These are phyloP conservation scores for Symphodus melops DNA, from an alignment of 2,113 vertebrate species.

Conservation along the genomic window DNA sequence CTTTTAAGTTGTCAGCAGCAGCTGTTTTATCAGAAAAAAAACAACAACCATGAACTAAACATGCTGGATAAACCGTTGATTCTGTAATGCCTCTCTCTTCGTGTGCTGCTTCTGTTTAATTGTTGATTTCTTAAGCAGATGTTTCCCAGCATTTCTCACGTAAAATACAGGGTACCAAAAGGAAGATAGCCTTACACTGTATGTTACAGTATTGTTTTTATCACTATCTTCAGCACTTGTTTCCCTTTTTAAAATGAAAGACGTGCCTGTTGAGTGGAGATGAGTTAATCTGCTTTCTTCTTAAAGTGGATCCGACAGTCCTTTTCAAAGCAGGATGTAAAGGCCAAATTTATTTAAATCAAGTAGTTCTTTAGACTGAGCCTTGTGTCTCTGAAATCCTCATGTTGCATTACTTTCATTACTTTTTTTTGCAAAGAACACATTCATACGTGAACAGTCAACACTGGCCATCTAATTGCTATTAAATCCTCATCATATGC, in stretches of 20 bases:
- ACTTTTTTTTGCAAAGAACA: slow-evolving; percentile 25
- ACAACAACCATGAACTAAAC: slow-evolving; percentile 50
- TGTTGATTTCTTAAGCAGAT: slow-evolving; percentile 55
- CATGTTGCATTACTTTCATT: slow-evolving; percentile 43
- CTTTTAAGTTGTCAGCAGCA: slow-evolving; percentile 64
- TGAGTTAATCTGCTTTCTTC: slow-evolving; percentile 47
- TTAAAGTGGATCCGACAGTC: slow-evolving; percentile 61
- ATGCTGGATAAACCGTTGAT: slow-evolving; percentile 61
- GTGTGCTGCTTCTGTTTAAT: slow-evolving; percentile 52
- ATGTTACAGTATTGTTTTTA: slow-evolving; percentile 49
- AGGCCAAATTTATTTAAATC: slow-evolving; percentile 56
- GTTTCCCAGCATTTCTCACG: slow-evolving; percentile 63
- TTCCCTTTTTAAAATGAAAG: slow-evolving; percentile 43
- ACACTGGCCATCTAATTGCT: background rate
- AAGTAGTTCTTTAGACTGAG: slow-evolving; percentile 40
- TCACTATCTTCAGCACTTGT: slow-evolving; percentile 37
- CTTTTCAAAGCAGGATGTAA: slow-evolving; percentile 63
- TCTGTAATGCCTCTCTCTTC: slow-evolving; percentile 36
- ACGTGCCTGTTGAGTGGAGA: slow-evolving; percentile 40
- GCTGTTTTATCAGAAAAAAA: slow-evolving; percentile 64
- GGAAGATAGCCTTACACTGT: slow-evolving; percentile 38
- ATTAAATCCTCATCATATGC: background rate
- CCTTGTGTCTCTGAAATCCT: slow-evolving; percentile 26
- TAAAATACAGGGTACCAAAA: slow-evolving; percentile 30
- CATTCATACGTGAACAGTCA: slow-evolving; percentile 30